A percentile compares a stretch with the other conserved stretches of the same genome.
phyloP scores from a whole-genome alignment of 2,888 invertebrate species.

The Drosophila tanythrix region DNA sequence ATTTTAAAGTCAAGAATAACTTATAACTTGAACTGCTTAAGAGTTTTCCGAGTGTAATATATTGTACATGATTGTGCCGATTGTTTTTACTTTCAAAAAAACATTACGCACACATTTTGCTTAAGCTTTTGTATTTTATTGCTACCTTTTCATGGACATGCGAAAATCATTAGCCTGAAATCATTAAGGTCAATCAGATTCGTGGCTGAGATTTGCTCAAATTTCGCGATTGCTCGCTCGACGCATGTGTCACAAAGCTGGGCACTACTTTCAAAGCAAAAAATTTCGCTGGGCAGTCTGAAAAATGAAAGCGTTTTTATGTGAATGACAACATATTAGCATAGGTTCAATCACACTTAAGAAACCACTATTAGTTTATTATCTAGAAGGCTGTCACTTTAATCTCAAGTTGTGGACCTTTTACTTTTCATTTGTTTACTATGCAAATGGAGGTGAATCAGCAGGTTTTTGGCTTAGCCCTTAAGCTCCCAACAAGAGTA shows the following conservation, averaged over 20 bases:
- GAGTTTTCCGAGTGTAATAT: not conserved
- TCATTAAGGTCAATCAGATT: slow-evolving; percentile 73
- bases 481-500: slow-evolving; percentile 23
- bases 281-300: slow-evolving; percentile 59
- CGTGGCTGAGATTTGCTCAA: slow-evolving; percentile 66
- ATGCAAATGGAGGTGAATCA: slow-evolving; percentile 63
- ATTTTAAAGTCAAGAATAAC: not conserved
- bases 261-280: slow-evolving; percentile 36
- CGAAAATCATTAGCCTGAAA: slow-evolving; percentile 68
- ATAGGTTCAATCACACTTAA: slow-evolving; percentile 43
- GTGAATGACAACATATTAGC: slow-evolving; percentile 48
- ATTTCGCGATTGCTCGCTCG: slow-evolving; percentile 31
- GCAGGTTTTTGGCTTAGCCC: slow-evolving; percentile 23
- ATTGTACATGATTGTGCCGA: slow-evolving; percentile 48
- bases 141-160: slow-evolving; percentile 63
- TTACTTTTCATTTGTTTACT: slow-evolving; percentile 66
- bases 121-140: slow-evolving; percentile 48
- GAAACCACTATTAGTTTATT: slow-evolving; percentile 12
- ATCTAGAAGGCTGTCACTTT: slow-evolving; percentile 27
- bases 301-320: slow-evolving; percentile 61
- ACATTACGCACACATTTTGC: slow-evolving; percentile 19
- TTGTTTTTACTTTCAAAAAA: slow-evolving; percentile 72
- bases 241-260: slow-evolving; percentile 55
- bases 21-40: too few species aligned
- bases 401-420: slow-evolving; percentile 36